A percentile compares a stretch with the other conserved stretches of the same genome.
Evolutionary conservation across 2,113 vertebrate species (phyloP).

Genomic region (Caranx melampygus): DNA sequence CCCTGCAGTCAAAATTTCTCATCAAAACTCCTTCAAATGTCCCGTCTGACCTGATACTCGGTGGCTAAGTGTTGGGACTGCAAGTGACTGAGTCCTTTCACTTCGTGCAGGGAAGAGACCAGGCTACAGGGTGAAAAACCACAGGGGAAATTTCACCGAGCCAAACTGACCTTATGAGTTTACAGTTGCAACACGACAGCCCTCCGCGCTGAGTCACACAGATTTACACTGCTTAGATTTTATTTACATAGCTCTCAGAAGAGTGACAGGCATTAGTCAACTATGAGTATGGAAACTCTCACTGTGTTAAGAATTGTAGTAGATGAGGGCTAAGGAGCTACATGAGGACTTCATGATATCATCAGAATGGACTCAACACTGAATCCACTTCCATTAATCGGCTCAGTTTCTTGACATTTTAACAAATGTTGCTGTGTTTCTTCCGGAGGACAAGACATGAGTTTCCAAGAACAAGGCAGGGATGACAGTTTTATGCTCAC

Average conservation of each 20-base stretch:
- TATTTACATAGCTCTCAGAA: constrained; percentile 35
- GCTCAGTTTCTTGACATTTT: neutral
- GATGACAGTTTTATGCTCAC: constrained; percentile 63
- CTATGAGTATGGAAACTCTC: constrained; percentile 1
- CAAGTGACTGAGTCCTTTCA: constrained; percentile 24
- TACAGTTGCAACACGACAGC: constrained; percentile 40
- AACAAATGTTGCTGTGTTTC: neutral
- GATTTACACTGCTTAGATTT: neutral
- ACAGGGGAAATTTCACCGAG: constrained; percentile 63
- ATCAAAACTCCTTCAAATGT: constrained; percentile 54
- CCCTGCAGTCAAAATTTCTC: neutral
- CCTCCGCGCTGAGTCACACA: constrained; percentile 45
- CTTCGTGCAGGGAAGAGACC: constrained; percentile 37
- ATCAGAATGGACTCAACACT: neutral
- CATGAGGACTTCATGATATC: neutral
- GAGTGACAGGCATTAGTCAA: neutral
- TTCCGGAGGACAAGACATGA: neutral
- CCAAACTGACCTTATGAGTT: constrained; percentile 53
- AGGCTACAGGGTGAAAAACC: constrained; percentile 48
- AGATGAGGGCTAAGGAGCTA: neutral
- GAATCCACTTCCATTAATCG: neutral
- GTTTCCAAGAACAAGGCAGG: constrained; percentile 5
- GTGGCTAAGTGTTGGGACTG: neutral
- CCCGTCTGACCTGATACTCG: constrained; percentile 8
- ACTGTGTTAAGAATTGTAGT: neutral